Base-by-base conservation (phyloP, 2,113 vertebrate genomes). In the Lepus americanus region DNA sequence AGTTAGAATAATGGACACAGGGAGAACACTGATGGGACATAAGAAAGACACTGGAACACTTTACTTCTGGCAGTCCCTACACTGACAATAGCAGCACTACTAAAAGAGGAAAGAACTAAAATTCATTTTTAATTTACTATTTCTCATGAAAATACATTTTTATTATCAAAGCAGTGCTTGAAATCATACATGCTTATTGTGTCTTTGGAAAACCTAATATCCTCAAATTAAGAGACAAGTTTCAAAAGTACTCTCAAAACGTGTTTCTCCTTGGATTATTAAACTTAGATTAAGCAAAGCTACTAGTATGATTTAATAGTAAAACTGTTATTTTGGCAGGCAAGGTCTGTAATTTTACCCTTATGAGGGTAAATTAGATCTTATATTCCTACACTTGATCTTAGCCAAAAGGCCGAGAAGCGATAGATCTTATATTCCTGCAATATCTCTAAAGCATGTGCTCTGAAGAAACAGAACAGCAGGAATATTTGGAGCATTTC, bases 361-460 rank as follows among this genome's bases (percentile, higher is more conserved):
- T 95, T 94, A 70, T 51, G 53, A 90, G 92, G 70, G 94, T 87
- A 97, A 96, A 89, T 97, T 90, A 95, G 66, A 33, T 76, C 66
- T 95, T 87, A 92, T 97, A 78, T 59, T 97, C 17, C 61, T 95
- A 36, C 36, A 36, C 36, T 36, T 36, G 36, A 36, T 36, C 36
- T 36, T 36, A 36, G 36, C 36, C 36, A 36, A 36, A 36, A 36
- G 36, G 36, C 36, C 36, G 36, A 36, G 36, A 36, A 36, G 36
- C 36, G 36, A 36, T 90, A 95, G 66, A 33, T 76, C 66, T 95
- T 87, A 92, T 97, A 78, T 59, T 97, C 17, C 64, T 95, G 96
- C 59, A 97, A 82, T 94, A 85, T 96, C 82, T 97, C 89, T 94
- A 94, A 97, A 96, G 31, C 79, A 90, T 97, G 98, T 98, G 23